A percentile compares a stretch with the other conserved stretches of the same genome.
Conservation (phyloP, 64 coral and sea anemone genomes). For the Stichodactyla mertensii region DNA sequence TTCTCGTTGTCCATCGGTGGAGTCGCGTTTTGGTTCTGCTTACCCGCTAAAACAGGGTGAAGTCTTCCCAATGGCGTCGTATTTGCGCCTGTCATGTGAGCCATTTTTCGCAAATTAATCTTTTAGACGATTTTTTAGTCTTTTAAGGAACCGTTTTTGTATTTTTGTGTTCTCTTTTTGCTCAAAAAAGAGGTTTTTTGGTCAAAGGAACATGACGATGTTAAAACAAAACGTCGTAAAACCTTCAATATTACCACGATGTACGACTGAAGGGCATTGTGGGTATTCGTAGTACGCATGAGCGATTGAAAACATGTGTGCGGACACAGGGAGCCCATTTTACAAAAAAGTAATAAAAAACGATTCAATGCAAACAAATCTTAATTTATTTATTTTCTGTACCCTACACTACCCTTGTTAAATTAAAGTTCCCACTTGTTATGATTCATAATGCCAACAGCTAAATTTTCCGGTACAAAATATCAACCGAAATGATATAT, state of each 20-base stretch:
- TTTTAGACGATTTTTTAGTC: not conserved
- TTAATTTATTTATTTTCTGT: too few relatives aligned
- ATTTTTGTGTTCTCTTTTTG: not conserved
- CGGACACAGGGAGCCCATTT: too few relatives aligned
- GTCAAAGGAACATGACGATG: slow-evolving; percentile 9
- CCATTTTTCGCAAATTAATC: not conserved
- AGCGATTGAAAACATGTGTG: not conserved
- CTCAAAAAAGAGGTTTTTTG: not conserved
- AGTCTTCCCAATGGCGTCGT: slow-evolving; percentile 89
- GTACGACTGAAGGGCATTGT: not conserved
- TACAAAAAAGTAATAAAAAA: too few relatives aligned
- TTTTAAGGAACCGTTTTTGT: not conserved
- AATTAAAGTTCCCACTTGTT: too few relatives aligned
- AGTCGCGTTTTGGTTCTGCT: slow-evolving; percentile 37
- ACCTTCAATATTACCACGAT: not conserved
- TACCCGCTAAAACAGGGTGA: slow-evolving; percentile 92
- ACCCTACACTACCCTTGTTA: too few relatives aligned
- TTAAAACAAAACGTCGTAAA: not conserved
- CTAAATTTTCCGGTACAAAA: too few relatives aligned
- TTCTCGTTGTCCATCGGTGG: not conserved
- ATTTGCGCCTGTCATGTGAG: slow-evolving; percentile 76
- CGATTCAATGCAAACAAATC: too few relatives aligned
- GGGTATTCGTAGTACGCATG: not conserved
- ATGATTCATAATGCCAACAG: too few relatives aligned
- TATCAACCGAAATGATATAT: too few relatives aligned